Evolutionary conservation across 1,140 invertebrate genomes (phyloP), one percentile per base, ranked within the genome.

Genomic region (Drosophila sturtevanti): DNA sequence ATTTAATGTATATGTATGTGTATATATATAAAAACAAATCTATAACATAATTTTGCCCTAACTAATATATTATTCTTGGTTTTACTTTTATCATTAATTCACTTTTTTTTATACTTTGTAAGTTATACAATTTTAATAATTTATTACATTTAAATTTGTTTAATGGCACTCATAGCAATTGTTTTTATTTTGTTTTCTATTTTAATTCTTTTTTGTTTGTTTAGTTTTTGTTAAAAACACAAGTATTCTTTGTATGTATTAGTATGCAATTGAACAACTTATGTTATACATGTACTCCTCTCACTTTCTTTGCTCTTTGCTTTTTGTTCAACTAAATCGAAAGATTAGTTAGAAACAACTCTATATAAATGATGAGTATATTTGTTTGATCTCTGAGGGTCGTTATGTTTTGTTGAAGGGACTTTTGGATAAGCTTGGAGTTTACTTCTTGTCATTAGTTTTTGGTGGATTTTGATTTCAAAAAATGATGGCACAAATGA

Each of bases 131-230:
- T 86, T 86, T 86, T 84, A 87, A 86, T 86, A 86, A 86, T 86
- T 86, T 86, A 86, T 86, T 77, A 77, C 82, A 87, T 86, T 78
- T 85, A 89, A 89, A 84, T 87, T 89, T 87, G 71, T 87, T 87
- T 87, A 87, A 87, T 87, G 84, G 84, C 84, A 87, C 84, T 87
- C 85, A 79, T 89, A 87, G 84, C 84, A 82, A 68, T 81, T 81
- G 71, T 79, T 71, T 73, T 74, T 60, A 52, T 64, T 56, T 41
- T 68, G 10, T 62, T 48, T 27, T 48, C 14, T 22, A 16, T 63
- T 31, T 41, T 51, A 6, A 4, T 31, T 31, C 6, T 31, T 31
- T 31, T 24, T 24, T 24, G 24, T 24, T 24, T 24, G 24, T 68
- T 55, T 68, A 65, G 58, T 63, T 60, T 70, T 60, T 51, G 16